A percentile compares a stretch with the other conserved stretches of the same genome.
phyloP scores from a whole-genome alignment of 1,140 invertebrate species.

The Listronotus oregonensis region DNA sequence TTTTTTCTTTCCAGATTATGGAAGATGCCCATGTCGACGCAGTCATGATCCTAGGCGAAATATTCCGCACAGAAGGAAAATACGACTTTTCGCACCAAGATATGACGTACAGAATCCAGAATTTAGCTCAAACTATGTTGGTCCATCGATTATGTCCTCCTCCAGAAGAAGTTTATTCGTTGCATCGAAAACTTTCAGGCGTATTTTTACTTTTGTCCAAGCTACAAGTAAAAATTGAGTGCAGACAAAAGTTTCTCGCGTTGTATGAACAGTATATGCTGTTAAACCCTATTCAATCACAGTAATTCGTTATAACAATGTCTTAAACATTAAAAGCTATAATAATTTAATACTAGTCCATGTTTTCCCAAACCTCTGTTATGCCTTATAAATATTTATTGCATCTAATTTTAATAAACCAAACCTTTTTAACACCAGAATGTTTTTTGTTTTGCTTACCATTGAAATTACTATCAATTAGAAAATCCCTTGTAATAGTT shows the following conservation, averaged over 20 bases:
- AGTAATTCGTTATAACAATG: too few relatives aligned
- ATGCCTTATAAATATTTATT: too few relatives aligned
- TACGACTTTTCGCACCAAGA: slow-evolving; percentile 90
- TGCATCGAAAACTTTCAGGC: slow-evolving; percentile 97
- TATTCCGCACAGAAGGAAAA: slow-evolving; percentile 75
- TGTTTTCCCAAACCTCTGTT: too few relatives aligned
- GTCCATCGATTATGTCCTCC: slow-evolving; percentile 93
- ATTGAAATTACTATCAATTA: too few relatives aligned
- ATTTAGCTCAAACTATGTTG: slow-evolving; percentile 92
- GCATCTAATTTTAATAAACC: too few relatives aligned
- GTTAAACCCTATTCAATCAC: too few relatives aligned
- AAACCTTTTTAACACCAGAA: too few relatives aligned
- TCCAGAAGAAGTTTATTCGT: slow-evolving; percentile 97
- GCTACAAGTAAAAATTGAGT: slow-evolving; percentile 84
- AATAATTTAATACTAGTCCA: too few relatives aligned
- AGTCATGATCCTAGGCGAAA: slow-evolving; percentile 94
- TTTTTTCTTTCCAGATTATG: too few relatives aligned
- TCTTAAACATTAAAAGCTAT: too few relatives aligned
- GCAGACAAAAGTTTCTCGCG: slow-evolving; percentile 84
- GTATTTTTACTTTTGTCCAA: slow-evolving; percentile 95
- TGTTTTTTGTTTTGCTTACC: too few relatives aligned
- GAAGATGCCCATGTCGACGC: slow-evolving; percentile 93
- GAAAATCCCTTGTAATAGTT: too few relatives aligned
- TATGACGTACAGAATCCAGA: slow-evolving; percentile 76
- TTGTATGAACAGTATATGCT: slow-evolving; percentile 71